Evolutionary conservation across 2,888 invertebrate genomes (phyloP).

Genomic region (Cacoxenus indagator): DNA sequence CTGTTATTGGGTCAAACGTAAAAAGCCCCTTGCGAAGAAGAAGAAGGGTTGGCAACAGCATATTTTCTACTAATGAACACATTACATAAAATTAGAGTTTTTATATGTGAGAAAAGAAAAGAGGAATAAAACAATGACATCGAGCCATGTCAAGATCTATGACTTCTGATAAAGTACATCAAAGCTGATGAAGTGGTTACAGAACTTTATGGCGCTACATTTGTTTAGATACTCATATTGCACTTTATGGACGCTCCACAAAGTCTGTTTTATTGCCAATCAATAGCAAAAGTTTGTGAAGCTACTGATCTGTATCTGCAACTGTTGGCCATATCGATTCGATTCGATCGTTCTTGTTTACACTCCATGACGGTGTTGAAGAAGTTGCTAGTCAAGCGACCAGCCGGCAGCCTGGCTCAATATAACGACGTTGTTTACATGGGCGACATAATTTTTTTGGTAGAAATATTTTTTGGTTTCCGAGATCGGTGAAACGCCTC

Average conservation of each 20-base stretch:
- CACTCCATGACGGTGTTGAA: background rate
- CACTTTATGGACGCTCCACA: background rate
- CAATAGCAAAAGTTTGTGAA: background rate
- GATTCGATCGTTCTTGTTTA: background rate
- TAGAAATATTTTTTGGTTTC: background rate
- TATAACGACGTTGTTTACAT: background rate
- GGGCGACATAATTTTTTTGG: background rate
- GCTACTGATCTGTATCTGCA: slow-evolving; percentile 15
- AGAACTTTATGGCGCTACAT: background rate
- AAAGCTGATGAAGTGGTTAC: background rate
- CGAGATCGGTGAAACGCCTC: background rate
- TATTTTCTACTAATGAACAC: background rate
- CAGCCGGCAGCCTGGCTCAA: background rate
- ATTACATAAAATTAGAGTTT: background rate
- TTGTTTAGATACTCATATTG: background rate
- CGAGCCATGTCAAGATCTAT: background rate
- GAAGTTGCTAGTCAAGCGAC: background rate
- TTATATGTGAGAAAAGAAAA: background rate
- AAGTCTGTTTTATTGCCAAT: background rate
- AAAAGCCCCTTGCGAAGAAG: background rate
- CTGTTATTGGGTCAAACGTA: slow-evolving; percentile 14
- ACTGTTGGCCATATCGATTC: background rate
- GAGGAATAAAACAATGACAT: background rate
- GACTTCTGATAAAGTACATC: background rate
- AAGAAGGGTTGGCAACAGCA: no score